These are phyloP conservation scores for Gonatopus flavifemur DNA, from an alignment of 1,140 invertebrate species.

Conservation along the genomic window DNA sequence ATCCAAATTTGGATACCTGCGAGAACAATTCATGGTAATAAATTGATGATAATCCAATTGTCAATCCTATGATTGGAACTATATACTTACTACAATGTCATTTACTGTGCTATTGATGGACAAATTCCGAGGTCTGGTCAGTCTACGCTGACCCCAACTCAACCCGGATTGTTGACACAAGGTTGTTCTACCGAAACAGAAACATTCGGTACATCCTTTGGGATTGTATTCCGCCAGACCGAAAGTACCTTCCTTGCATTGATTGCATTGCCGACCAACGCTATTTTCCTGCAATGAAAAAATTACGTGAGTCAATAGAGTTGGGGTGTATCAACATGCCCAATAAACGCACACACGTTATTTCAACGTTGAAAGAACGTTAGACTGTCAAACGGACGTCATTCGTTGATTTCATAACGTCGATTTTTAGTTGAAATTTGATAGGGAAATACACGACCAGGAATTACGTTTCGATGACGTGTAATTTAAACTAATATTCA, in stretches of 20 bases:
- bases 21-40: constrained; percentile 5
- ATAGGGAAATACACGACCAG: too few relatives aligned
- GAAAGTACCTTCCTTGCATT: constrained; percentile 83
- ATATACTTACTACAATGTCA: constrained; percentile 52
- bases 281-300: constrained; percentile 68
- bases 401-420: too few relatives aligned
- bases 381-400: too few relatives aligned
- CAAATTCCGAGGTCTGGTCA: constrained; percentile 62
- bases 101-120: constrained; percentile 58
- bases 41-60: too few relatives aligned
- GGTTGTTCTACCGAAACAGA: constrained; percentile 82
- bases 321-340: too few relatives aligned
- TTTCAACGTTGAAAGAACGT: too few relatives aligned
- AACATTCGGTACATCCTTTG: constrained; percentile 84
- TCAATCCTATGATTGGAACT: not conserved
- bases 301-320: constrained; percentile 5
- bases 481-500: too few relatives aligned
- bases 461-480: too few relatives aligned
- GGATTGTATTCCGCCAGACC: constrained; percentile 72
- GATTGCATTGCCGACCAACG: constrained; percentile 78
- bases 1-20: constrained; percentile 49
- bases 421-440: too few relatives aligned
- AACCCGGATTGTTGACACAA: constrained; percentile 77
- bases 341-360: too few relatives aligned
- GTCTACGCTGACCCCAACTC: constrained; percentile 73